Conservation (phyloP, 2,797 vertebrate genomes). For the Harpagifer antarcticus region DNA sequence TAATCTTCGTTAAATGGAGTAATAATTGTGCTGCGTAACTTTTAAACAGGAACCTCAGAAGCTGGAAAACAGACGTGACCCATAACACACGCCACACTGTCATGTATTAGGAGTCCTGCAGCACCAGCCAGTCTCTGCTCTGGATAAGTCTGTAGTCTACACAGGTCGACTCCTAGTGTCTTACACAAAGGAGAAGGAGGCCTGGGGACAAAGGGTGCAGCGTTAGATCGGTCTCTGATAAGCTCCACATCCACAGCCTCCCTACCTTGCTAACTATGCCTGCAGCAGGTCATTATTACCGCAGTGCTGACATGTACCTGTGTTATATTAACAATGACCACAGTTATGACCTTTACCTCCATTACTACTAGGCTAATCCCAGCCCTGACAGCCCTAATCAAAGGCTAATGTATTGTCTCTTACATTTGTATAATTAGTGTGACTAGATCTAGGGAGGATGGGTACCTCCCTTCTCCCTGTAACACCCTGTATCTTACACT, state of each 20-base stretch:
- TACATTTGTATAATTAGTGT: slow-evolving; percentile 17
- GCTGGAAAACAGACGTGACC: not conserved
- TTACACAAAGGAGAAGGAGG: slow-evolving; percentile 49
- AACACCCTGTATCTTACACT: slow-evolving; percentile 1
- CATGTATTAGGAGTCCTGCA: slow-evolving; percentile 34
- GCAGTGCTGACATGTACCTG: slow-evolving; percentile 16
- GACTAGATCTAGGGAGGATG: not conserved
- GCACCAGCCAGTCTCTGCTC: slow-evolving; percentile 55
- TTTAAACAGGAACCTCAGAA: not conserved
- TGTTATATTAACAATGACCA: slow-evolving; percentile 18
- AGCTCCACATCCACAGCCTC: slow-evolving; percentile 39
- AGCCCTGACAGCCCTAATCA: not conserved
- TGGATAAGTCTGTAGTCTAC: slow-evolving; percentile 59
- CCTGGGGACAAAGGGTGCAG: slow-evolving; percentile 38
- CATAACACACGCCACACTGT: slow-evolving; percentile 20
- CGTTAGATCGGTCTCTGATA: slow-evolving; percentile 40
- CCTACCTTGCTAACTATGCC: slow-evolving; percentile 16
- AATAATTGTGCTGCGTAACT: slow-evolving; percentile 30
- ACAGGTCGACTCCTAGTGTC: slow-evolving; percentile 66
- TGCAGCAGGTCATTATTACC: slow-evolving; percentile 14
- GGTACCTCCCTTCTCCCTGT: slow-evolving; percentile 12
- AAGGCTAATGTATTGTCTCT: not conserved
- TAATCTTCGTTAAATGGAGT: slow-evolving; percentile 17
- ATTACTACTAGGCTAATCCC: slow-evolving; percentile 12
- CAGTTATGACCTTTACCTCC: slow-evolving; percentile 26